These are phyloP conservation scores for Oreortyx pictus DNA, from an alignment of 2,797 vertebrate genomes.

Conservation along the genomic window DNA sequence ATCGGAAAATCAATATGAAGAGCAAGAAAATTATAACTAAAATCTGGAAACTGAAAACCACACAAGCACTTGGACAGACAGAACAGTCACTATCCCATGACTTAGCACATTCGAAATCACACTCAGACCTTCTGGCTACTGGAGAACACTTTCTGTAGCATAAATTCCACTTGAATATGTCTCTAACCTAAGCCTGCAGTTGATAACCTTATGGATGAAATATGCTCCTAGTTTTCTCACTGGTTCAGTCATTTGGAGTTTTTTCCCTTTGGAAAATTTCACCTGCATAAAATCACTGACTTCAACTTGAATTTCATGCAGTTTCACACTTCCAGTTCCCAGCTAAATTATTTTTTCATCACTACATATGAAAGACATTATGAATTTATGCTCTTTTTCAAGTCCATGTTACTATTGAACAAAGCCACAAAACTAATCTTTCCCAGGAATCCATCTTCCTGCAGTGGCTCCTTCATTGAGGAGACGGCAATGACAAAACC, in stretches of 20 bases:
- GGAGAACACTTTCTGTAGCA: not conserved
- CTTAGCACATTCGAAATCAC: not conserved
- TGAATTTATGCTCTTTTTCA: not conserved
- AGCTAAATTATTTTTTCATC: not conserved
- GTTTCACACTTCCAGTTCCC: not conserved
- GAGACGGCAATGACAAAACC: not conserved
- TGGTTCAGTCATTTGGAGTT: not conserved
- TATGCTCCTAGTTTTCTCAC: not conserved
- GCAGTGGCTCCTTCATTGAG: fast-evolving
- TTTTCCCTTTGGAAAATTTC: not conserved
- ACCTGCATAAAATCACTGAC: not conserved
- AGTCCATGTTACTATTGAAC: not conserved
- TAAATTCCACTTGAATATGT: not conserved
- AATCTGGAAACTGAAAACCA: not conserved
- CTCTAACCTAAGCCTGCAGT: not conserved
- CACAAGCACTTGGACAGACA: not conserved
- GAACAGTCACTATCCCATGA: not conserved
- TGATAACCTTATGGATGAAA: not conserved
- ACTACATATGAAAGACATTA: not conserved
- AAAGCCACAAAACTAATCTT: not conserved
- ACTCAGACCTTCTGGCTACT: not conserved
- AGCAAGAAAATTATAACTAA: not conserved
- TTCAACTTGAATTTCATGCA: not conserved
- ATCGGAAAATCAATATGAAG: not conserved
- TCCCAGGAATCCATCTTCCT: not conserved